Evolutionary conservation across 2,113 vertebrate species (phyloP).

Genomic region (Pterocles orientalis): DNA sequence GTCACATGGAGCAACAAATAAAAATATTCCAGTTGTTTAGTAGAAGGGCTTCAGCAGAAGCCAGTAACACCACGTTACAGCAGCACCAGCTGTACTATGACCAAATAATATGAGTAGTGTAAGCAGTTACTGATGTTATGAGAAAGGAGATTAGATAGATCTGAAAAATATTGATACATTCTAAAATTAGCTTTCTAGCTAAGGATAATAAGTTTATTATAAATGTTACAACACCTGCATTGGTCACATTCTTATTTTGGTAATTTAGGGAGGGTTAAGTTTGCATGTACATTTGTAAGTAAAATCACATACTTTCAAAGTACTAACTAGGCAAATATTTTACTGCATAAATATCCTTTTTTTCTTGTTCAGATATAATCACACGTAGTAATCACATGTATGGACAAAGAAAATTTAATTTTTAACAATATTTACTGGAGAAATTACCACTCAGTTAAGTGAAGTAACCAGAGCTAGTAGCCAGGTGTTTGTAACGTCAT

Average conservation of each 20-base stretch:
- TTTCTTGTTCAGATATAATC: not conserved
- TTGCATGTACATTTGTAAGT: not conserved
- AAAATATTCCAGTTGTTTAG: not conserved
- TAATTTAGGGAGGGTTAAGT: not conserved
- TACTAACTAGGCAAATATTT: not conserved
- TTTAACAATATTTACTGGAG: not conserved
- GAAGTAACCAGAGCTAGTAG: not conserved
- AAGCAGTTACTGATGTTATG: not conserved
- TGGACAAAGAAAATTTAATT: not conserved
- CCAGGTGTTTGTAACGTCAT: not conserved
- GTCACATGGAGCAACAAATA: not conserved
- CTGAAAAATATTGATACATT: not conserved
- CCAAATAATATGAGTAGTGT: not conserved
- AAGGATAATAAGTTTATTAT: not conserved
- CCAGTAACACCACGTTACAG: fast-evolving
- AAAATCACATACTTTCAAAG: not conserved
- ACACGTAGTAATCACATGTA: not conserved
- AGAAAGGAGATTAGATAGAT: not conserved
- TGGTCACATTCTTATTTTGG: not conserved
- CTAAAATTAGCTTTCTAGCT: not conserved
- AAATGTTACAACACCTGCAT: not conserved
- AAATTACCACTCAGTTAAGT: not conserved
- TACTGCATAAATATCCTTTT: not conserved
- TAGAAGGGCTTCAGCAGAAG: not conserved
- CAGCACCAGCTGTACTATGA: not conserved